Conservation (phyloP, 2,888 invertebrate species). For the Balanococcus diminutus region DNA sequence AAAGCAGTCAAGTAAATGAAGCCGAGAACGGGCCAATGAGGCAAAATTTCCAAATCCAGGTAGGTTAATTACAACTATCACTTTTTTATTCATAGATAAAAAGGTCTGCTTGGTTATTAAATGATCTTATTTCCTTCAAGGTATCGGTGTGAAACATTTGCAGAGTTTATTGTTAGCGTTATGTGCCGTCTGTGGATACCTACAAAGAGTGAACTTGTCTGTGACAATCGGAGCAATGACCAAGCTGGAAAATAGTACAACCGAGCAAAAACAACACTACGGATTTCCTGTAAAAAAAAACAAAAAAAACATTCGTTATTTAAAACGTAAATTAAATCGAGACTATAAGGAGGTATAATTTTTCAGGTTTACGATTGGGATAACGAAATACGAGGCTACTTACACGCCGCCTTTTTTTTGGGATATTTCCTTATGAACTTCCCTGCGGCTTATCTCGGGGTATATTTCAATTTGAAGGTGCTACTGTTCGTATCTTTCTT, state of each 20-base stretch:
- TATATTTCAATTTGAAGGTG: constrained; percentile 65
- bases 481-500: constrained; percentile 60
- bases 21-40: neutral
- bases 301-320: no score
- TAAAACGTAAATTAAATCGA: no score
- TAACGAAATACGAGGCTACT: constrained; percentile 65
- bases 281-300: constrained; percentile 41
- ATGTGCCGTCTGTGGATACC: constrained; percentile 56
- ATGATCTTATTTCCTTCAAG: neutral
- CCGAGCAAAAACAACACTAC: neutral
- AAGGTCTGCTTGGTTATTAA: no score
- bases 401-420: constrained; percentile 76
- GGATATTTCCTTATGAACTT: constrained; percentile 78
- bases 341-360: no score
- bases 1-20: neutral
- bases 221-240: constrained; percentile 58
- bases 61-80: neutral
- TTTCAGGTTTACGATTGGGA: constrained; percentile 69
- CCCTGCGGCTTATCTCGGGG: constrained; percentile 68
- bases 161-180: constrained; percentile 57
- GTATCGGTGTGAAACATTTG: constrained; percentile 57
- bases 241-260: no score
- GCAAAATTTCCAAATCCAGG: neutral
- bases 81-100: no score
- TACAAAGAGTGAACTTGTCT: constrained; percentile 57